Conservation (phyloP, 2,888 invertebrate species). For the Melieria crassipennis region DNA sequence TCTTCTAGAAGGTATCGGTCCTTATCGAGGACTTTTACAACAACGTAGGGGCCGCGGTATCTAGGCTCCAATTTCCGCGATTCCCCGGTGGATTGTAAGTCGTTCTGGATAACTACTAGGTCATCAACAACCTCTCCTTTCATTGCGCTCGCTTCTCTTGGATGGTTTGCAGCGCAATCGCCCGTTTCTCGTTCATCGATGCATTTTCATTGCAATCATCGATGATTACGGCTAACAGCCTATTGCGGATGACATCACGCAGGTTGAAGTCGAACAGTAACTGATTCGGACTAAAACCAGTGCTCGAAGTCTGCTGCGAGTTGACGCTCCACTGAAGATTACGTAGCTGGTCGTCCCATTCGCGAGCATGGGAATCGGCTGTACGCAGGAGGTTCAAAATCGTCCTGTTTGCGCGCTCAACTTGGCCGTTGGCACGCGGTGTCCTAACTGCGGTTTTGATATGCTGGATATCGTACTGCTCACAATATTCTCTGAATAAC, state of each 20-base stretch:
- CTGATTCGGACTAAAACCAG: conserved; percentile 27
- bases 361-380: no score
- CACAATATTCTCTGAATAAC: no score
- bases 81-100: conserved; percentile 24
- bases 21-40: conserved; percentile 29
- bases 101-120: conserved; percentile 24
- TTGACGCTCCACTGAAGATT: no score
- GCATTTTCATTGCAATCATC: not conserved
- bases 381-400: no score
- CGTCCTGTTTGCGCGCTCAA: no score
- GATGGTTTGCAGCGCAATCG: not conserved
- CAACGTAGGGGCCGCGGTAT: conserved; percentile 27
- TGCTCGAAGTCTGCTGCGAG: conserved; percentile 19
- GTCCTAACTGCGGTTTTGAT: no score
- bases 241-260: conserved; percentile 5
- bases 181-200: conserved; percentile 7
- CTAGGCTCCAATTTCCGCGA: conserved; percentile 27
- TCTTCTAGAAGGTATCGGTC: no score
- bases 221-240: conserved; percentile 1
- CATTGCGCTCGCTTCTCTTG: conserved; percentile 14
- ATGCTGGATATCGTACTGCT: no score
- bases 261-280: conserved; percentile 28
- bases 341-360: no score
- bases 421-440: no score
- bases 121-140: conserved; percentile 22